Conservation (phyloP, 2,113 vertebrate species). For the Vicugna pacos region DNA sequence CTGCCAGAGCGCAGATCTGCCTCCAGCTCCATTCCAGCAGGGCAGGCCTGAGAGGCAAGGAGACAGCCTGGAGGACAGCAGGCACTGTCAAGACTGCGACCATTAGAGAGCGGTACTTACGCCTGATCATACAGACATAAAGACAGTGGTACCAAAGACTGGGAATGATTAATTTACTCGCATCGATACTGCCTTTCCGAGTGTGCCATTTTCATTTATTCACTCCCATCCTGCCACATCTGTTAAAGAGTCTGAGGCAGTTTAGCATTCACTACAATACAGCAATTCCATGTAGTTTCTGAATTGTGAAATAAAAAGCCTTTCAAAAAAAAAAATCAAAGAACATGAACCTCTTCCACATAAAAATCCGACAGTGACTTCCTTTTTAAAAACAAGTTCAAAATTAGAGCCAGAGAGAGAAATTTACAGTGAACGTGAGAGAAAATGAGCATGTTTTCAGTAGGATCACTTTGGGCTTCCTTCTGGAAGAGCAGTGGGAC, state of each 20-base stretch:
- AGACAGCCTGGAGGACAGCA: background rate
- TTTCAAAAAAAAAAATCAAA: conserved; percentile 29
- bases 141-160: background rate
- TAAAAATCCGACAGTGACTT: conserved; percentile 37
- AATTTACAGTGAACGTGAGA: background rate
- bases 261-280: background rate
- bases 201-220: background rate
- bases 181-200: background rate
- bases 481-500: background rate
- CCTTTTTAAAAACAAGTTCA: conserved; percentile 3
- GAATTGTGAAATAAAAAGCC: conserved; percentile 5
- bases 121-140: background rate
- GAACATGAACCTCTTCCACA: background rate
- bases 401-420: background rate
- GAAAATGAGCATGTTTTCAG: background rate
- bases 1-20: background rate
- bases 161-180: background rate
- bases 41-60: background rate
- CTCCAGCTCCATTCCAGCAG: background rate
- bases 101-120: background rate
- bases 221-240: background rate
- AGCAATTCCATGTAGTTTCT: background rate
- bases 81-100: background rate
- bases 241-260: background rate
- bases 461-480: conserved; percentile 4